phyloP scores from a whole-genome alignment of 2,888 invertebrate species.

The Eumerus sabulonum region DNA sequence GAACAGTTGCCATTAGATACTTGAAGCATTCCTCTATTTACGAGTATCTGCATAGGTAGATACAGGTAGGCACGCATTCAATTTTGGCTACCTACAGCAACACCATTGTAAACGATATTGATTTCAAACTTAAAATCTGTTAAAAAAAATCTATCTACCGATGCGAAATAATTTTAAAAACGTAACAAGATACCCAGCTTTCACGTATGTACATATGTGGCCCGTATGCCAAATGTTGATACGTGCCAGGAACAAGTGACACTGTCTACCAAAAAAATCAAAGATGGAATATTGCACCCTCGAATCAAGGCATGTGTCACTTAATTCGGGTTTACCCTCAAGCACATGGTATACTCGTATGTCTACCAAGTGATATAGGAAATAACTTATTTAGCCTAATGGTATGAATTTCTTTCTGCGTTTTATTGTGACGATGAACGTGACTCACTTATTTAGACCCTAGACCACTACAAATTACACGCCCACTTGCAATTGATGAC shows the following conservation, averaged over 20 bases:
- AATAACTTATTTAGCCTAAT: slow-evolving; percentile 13
- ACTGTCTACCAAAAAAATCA: slow-evolving; percentile 26
- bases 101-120: slow-evolving; percentile 29
- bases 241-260: slow-evolving; percentile 64
- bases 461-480: slow-evolving; percentile 60
- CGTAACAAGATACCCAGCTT: slow-evolving; percentile 47
- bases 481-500: slow-evolving; percentile 67
- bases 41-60: too few species aligned
- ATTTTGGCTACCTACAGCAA: slow-evolving; percentile 35
- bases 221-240: slow-evolving; percentile 56
- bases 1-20: neutral
- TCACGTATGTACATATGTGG: neutral
- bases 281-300: slow-evolving; percentile 47
- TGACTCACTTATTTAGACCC: slow-evolving; percentile 66
- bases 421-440: slow-evolving; percentile 40
- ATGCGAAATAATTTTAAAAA: slow-evolving; percentile 30
- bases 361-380: slow-evolving; percentile 38
- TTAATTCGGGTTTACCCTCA: slow-evolving; percentile 59
- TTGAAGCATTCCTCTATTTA: neutral
- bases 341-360: too few species aligned
- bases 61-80: slow-evolving; percentile 47
- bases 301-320: slow-evolving; percentile 66
- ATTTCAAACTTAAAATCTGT: slow-evolving; percentile 29
- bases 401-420: slow-evolving; percentile 25
- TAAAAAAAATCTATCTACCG: slow-evolving; percentile 10